Evolutionary conservation across 2,113 vertebrate species (phyloP).

Genomic region (Suncus etruscus): DNA sequence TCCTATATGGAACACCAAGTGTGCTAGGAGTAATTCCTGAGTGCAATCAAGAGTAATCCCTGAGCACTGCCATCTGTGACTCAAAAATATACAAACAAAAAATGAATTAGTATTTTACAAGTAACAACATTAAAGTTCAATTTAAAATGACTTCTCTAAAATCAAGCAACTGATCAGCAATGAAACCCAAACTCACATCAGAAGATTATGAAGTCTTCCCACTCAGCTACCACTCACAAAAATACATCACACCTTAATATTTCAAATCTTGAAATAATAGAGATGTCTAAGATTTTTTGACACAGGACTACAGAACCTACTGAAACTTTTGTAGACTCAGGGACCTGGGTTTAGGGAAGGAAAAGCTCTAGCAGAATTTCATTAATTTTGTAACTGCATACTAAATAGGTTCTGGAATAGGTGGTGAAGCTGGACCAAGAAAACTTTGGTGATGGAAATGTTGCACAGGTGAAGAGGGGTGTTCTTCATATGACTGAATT

Average conservation of each 20-base stretch:
- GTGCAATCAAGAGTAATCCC: too few relatives aligned
- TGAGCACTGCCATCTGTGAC: too few relatives aligned
- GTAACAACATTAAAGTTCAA: neutral
- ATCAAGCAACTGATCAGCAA: neutral
- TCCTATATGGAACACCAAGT: too few relatives aligned
- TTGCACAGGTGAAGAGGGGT: too few relatives aligned
- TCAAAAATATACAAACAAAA: too few relatives aligned
- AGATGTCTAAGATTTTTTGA: neutral
- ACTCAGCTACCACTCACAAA: neutral
- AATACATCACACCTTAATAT: too few relatives aligned
- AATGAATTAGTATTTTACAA: slow-evolving; percentile 24
- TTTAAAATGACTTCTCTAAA: slow-evolving; percentile 34
- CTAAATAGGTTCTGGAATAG: neutral
- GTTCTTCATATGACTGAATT: too few relatives aligned
- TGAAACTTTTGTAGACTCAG: neutral
- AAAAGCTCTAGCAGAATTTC: neutral
- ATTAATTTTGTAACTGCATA: neutral
- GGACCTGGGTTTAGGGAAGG: neutral
- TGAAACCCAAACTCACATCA: neutral
- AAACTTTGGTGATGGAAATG: neutral
- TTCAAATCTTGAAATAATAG: neutral
- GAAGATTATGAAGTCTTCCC: neutral
- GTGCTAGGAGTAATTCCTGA: too few relatives aligned
- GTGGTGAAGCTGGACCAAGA: neutral
- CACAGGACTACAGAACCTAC: neutral